A percentile compares a stretch with the other conserved stretches of the same genome.
Evolutionary conservation across 2,888 invertebrate genomes (phyloP).

Genomic region (Mystacides longicornis): DNA sequence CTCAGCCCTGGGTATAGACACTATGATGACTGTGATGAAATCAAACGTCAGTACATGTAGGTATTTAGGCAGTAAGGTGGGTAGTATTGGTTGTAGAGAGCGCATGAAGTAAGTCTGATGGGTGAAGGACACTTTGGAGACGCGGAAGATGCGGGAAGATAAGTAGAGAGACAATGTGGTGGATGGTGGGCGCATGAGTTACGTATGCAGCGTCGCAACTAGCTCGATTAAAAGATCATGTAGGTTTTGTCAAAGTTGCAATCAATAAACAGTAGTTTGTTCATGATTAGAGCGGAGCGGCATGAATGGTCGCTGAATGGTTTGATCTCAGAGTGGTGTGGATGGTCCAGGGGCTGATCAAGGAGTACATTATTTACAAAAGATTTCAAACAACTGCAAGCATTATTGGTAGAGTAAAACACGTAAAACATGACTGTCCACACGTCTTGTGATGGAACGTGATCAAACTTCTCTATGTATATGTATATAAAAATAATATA

Average conservation of each 20-base stretch:
- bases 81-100: too few species aligned
- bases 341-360: constrained; percentile 29
- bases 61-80: not conserved
- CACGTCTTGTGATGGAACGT: constrained; percentile 40
- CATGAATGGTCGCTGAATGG: not conserved
- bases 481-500: too few species aligned
- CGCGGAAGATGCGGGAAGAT: too few species aligned
- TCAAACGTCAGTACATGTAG: too few species aligned
- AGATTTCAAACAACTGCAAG: constrained; percentile 36
- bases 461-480: constrained; percentile 28
- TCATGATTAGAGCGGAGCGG: constrained; percentile 3
- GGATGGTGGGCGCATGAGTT: constrained; percentile 11
- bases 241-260: too few species aligned
- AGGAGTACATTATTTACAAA: constrained; percentile 26
- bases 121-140: too few species aligned
- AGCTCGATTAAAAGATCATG: not conserved
- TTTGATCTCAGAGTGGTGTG: constrained; percentile 1
- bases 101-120: too few species aligned
- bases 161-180: constrained; percentile 3
- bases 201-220: not conserved
- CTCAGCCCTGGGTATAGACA: constrained; percentile 31
- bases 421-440: constrained; percentile 45
- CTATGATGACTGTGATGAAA: too few species aligned
- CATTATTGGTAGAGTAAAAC: constrained; percentile 50
- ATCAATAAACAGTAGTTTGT: constrained; percentile 1